phyloP scores from a whole-genome alignment of 1,140 invertebrate genomes.

The Coboldia fuscipes region DNA sequence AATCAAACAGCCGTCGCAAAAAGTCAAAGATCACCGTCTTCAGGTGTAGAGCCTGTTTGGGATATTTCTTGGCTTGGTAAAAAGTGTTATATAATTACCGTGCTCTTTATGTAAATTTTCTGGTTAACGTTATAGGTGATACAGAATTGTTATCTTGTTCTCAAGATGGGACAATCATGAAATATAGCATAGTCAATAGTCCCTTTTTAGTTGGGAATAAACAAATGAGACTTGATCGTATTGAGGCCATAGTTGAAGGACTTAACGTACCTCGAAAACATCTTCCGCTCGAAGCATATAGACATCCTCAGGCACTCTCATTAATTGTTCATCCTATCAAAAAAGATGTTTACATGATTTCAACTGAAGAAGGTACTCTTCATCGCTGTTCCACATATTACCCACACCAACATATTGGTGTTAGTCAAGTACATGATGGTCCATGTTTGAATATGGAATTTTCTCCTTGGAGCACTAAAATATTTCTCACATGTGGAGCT shows the following conservation, averaged over 20 bases:
- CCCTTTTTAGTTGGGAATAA: constrained; percentile 22
- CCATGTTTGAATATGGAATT: constrained; percentile 53
- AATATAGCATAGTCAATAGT: constrained; percentile 23
- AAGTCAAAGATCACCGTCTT: constrained; percentile 27
- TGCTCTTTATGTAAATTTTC: no score
- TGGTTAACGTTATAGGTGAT: no score
- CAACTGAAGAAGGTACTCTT: constrained; percentile 64
- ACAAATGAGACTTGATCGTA: constrained; percentile 35
- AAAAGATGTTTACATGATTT: constrained; percentile 48
- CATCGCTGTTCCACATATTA: constrained; percentile 49
- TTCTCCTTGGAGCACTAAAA: constrained; percentile 51
- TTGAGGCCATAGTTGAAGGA: constrained; percentile 37
- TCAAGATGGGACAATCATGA: constrained; percentile 33
- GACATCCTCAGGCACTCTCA: constrained; percentile 31
- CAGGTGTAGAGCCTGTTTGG: constrained; percentile 42
- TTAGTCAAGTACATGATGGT: constrained; percentile 56
- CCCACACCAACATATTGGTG: constrained; percentile 39
- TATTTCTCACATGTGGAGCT: constrained; percentile 63
- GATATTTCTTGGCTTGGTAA: constrained; percentile 27
- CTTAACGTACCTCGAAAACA: constrained; percentile 12
- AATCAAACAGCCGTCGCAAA: constrained; percentile 25
- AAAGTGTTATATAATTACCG: background rate
- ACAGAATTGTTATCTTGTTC: constrained; percentile 28
- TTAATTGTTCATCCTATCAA: constrained; percentile 40
- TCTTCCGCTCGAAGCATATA: constrained; percentile 9